phyloP scores from a whole-genome alignment of 2,888 invertebrate genomes.

The Oscheius onirici region DNA sequence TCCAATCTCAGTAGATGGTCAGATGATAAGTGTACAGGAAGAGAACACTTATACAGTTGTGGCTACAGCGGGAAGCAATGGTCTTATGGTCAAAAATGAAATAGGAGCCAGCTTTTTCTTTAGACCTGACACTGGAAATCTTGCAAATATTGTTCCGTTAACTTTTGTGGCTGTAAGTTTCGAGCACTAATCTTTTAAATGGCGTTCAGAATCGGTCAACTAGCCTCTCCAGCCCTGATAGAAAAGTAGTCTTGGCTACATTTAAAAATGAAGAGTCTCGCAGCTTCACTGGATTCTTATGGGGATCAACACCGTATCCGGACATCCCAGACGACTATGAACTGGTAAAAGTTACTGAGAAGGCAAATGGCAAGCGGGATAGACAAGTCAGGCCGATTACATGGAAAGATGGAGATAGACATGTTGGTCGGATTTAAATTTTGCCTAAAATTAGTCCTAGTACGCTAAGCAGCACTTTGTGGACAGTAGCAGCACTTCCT shows the following conservation, averaged over 20 bases:
- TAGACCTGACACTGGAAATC: slow-evolving; percentile 42
- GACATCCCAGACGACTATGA: slow-evolving; percentile 32
- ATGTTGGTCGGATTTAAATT: background rate
- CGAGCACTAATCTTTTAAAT: too few species aligned
- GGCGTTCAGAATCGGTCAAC: slow-evolving; percentile 34
- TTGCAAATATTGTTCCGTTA: slow-evolving; percentile 43
- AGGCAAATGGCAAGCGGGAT: slow-evolving; percentile 21
- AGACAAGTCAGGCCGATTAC: slow-evolving; percentile 16
- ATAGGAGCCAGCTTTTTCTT: slow-evolving; percentile 40
- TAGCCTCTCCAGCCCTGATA: slow-evolving; percentile 23
- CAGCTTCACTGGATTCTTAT: slow-evolving; percentile 44
- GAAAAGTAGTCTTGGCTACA: slow-evolving; percentile 32
- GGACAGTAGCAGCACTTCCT: slow-evolving; percentile 7
- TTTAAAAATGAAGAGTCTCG: slow-evolving; percentile 46
- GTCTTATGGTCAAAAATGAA: slow-evolving; percentile 5
- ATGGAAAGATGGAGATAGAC: slow-evolving; percentile 19
- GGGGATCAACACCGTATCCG: slow-evolving; percentile 45
- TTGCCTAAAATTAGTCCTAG: background rate
- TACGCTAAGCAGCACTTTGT: slow-evolving; percentile 19
- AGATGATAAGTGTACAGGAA: slow-evolving; percentile 16
- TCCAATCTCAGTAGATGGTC: slow-evolving; percentile 21
- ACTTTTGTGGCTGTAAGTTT: slow-evolving; percentile 9
- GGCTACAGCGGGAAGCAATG: slow-evolving; percentile 25
- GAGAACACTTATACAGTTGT: slow-evolving; percentile 21
- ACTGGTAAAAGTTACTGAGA: slow-evolving; percentile 37